Evolutionary conservation across 2,113 vertebrate species (phyloP), one percentile per base, ranked within the genome.

Genomic region (Recurvirostra avosetta): DNA sequence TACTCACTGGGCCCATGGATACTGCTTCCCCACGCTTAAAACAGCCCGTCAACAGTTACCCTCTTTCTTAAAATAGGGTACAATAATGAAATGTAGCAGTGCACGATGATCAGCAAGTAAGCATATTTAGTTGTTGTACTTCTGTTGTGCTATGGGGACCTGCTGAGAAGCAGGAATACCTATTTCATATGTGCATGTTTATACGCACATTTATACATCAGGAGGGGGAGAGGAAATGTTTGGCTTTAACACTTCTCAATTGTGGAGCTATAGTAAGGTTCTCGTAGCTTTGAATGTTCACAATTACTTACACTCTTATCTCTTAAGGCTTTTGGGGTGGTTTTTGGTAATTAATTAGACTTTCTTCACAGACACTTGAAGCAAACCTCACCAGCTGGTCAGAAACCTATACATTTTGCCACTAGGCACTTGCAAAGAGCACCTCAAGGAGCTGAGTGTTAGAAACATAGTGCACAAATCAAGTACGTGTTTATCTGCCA

Each of bases 1-100:
- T 43, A 29, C 62, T 85, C 56, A 12, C 17, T 72, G 80, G 16
- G 23, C 27, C n/a, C 32, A 55, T 1, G 38, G 89, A 68, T 75
- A 53, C 61, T 68, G 34, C 65, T 81, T 68, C 34, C 76, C 55
- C 34, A 55, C 20, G 32, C 58, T 84, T 94, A 86, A 92, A 92
- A 81, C n/a, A 75, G 26, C 40, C 25, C 2, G 5, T 52, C 59
- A 74, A 29, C 52, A 62, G 58, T 20, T 45, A 83, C 15, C 8
- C 23, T 61, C 58, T 52, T 91, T 78, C 79, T 92, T 66, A 72
- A 84, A 86, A 86, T 6, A 80, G 61, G 68, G 25, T 41, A 62
- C 3, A 63, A 55, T 53, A 86, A 83, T 50, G 70, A 36, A 62
- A 62, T 22, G 14, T 53, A 90, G 53, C 38, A 62, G 50, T 13